phyloP scores from a whole-genome alignment of 2,888 invertebrate species.

The Drosophila rubida region DNA sequence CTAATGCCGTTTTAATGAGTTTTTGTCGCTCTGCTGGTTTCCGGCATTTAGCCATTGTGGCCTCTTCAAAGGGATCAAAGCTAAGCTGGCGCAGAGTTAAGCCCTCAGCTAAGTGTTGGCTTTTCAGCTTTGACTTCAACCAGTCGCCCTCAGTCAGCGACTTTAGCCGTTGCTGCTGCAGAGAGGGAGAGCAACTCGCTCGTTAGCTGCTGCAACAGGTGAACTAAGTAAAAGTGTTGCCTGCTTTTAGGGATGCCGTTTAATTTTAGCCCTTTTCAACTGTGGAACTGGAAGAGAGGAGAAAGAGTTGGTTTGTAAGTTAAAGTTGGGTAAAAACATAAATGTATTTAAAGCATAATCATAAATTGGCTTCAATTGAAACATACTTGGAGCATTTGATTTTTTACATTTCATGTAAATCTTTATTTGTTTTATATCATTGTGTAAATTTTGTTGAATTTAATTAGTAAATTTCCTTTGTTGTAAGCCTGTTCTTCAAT shows the following conservation, averaged over 20 bases:
- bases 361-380: neutral
- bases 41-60: conserved; percentile 24
- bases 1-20: conserved; percentile 73
- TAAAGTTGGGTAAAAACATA: neutral
- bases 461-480: conserved; percentile 48
- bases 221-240: conserved; percentile 17
- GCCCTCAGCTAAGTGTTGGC: conserved; percentile 45
- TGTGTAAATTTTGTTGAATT: conserved; percentile 73
- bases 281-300: neutral
- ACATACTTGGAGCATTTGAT: neutral
- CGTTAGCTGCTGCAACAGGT: conserved; percentile 43
- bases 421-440: conserved; percentile 63
- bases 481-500: conserved; percentile 57
- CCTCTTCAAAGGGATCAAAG: conserved; percentile 43
- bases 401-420: conserved; percentile 73
- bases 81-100: conserved; percentile 19
- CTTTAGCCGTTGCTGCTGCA: neutral
- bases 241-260: conserved; percentile 38
- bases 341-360: neutral
- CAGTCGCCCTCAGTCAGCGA: conserved; percentile 4
- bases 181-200: neutral
- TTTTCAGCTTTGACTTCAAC: conserved; percentile 35
- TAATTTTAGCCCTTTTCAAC: conserved; percentile 1
- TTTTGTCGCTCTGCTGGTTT: conserved; percentile 41
- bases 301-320: no score